Percentiles rank a stretch among this genome's conserved stretches.
Evolutionary conservation across 2,797 vertebrate species (phyloP).

Genomic region (Gymnodraco acuticeps): DNA sequence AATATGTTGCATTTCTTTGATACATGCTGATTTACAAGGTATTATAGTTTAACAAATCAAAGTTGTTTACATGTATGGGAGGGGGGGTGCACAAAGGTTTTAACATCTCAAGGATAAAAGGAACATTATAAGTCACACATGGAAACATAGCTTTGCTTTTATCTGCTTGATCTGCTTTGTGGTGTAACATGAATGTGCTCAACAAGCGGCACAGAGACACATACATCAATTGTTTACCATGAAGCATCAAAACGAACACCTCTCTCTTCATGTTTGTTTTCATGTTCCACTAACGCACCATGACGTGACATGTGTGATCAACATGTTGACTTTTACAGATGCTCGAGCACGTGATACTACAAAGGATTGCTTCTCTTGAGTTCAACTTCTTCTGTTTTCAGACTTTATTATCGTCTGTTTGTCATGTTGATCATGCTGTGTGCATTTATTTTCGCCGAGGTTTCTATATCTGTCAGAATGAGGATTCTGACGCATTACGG

Average conservation of each 20-base stretch:
- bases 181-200: neutral
- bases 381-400: neutral
- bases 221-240: neutral
- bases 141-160: constrained; percentile 4
- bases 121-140: neutral
- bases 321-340: neutral
- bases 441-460: neutral
- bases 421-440: neutral
- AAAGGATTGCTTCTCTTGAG: neutral
- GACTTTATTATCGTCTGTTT: neutral
- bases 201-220: neutral
- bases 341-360: neutral
- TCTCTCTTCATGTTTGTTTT: constrained; percentile 8
- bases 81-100: neutral
- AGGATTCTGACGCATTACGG: neutral
- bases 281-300: neutral
- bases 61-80: neutral
- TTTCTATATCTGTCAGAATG: neutral
- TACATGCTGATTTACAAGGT: neutral
- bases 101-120: neutral
- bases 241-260: constrained; percentile 4
- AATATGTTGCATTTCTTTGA: neutral
- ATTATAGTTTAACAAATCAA: neutral
- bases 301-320: neutral
- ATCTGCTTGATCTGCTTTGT: neutral